Conservation (phyloP, 1,140 invertebrate species). For the Halyomorpha halys region DNA sequence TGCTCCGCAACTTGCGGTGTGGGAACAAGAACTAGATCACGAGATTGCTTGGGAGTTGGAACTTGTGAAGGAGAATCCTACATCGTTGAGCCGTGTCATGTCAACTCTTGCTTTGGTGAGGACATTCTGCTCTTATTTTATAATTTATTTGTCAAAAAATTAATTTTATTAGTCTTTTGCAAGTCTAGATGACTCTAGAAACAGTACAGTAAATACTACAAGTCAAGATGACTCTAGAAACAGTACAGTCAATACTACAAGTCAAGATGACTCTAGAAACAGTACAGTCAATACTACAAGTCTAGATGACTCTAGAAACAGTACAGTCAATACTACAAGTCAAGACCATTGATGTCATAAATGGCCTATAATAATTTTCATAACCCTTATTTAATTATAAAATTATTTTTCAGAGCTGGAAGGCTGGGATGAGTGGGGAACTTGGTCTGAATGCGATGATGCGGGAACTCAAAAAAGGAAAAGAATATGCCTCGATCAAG, state of each 20-base stretch:
- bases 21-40: conserved; percentile 47
- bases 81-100: conserved; percentile 44
- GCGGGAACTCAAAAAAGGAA: conserved; percentile 53
- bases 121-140: background rate
- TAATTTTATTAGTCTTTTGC: too few relatives aligned
- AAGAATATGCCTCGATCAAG: conserved; percentile 45
- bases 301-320: too few relatives aligned
- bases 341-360: too few relatives aligned
- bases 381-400: conserved; percentile 17
- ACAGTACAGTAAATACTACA: too few relatives aligned
- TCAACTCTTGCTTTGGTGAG: conserved; percentile 9
- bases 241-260: too few relatives aligned
- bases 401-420: conserved; percentile 38
- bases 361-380: background rate
- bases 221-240: too few relatives aligned
- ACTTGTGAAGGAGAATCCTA: conserved; percentile 43
- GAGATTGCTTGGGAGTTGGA: conserved; percentile 45
- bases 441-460: conserved; percentile 56
- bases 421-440: conserved; percentile 54
- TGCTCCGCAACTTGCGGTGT: conserved; percentile 64
- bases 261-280: too few relatives aligned
- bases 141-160: background rate
- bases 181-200: too few relatives aligned
- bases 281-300: too few relatives aligned
- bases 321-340: too few relatives aligned